phyloP scores from a whole-genome alignment of 2,888 invertebrate genomes.

The Tortricodes alternella region DNA sequence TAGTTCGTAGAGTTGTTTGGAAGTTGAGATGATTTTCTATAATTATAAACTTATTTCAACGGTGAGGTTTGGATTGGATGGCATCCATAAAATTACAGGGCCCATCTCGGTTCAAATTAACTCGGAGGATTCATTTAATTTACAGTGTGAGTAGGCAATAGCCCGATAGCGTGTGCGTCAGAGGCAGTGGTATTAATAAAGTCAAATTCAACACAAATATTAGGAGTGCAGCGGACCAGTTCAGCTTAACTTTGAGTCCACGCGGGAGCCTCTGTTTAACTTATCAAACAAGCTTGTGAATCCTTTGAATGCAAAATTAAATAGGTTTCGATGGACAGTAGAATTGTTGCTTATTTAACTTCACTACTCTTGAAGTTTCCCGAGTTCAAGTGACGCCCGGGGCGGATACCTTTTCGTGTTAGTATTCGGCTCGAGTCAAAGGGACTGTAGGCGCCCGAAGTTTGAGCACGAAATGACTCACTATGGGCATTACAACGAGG shows the following conservation, averaged over 20 bases:
- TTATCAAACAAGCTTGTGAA: neutral
- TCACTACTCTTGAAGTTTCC: too few species aligned
- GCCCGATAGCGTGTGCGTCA: neutral
- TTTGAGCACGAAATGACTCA: too few species aligned
- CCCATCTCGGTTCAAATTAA: neutral
- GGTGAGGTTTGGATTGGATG: neutral
- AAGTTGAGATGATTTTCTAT: neutral
- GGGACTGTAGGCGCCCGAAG: too few species aligned
- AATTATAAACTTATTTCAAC: neutral
- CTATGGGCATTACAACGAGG: too few species aligned
- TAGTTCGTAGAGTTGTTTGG: neutral
- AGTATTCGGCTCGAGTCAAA: too few species aligned
- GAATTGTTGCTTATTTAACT: too few species aligned
- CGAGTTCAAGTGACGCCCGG: too few species aligned
- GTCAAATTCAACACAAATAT: slow-evolving; percentile 10
- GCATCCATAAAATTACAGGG: neutral
- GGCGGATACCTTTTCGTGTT: too few species aligned
- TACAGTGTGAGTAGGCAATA: neutral
- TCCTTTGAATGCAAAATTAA: too few species aligned
- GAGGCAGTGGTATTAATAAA: slow-evolving; percentile 3
- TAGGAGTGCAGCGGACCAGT: neutral
- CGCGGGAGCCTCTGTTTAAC: neutral
- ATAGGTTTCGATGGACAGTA: neutral
- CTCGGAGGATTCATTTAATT: neutral
- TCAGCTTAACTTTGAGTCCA: neutral